These are phyloP conservation scores for Cantharis rufa DNA, from an alignment of 2,888 invertebrate species.

Conservation along the genomic window DNA sequence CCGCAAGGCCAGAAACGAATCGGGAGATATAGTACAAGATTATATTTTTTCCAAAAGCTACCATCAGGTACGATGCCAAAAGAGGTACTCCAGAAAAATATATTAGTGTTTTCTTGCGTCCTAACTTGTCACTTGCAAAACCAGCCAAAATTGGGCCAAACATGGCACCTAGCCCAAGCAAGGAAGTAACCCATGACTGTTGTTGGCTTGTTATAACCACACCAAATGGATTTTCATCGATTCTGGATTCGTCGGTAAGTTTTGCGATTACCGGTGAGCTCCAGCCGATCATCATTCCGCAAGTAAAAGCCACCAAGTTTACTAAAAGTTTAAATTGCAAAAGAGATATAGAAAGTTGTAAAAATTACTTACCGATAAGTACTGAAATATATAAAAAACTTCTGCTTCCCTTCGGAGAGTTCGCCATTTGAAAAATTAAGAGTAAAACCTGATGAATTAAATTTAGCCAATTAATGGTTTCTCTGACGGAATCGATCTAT, in stretches of 20 bases:
- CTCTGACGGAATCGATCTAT: no score
- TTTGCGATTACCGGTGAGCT: slow-evolving; percentile 45
- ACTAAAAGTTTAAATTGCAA: slow-evolving; percentile 43
- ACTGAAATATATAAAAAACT: no score
- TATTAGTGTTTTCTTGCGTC: slow-evolving; percentile 66
- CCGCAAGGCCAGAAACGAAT: not conserved
- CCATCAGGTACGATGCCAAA: not conserved
- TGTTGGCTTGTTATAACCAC: slow-evolving; percentile 46
- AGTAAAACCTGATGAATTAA: no score
- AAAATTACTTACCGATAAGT: not conserved
- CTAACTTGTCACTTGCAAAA: slow-evolving; percentile 64
- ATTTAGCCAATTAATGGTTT: no score
- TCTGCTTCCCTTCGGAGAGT: no score
- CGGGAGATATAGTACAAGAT: not conserved
- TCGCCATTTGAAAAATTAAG: no score
- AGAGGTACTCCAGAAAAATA: slow-evolving; percentile 49
- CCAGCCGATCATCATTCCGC: slow-evolving; percentile 57
- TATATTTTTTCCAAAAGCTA: not conserved
- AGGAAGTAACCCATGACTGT: slow-evolving; percentile 59
- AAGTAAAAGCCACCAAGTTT: slow-evolving; percentile 52
- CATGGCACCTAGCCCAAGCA: slow-evolving; percentile 57
- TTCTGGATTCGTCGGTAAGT: slow-evolving; percentile 37
- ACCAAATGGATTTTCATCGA: slow-evolving; percentile 49
- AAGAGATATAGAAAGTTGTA: no score
- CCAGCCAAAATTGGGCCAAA: slow-evolving; percentile 72